Conservation (phyloP, 2,113 vertebrate species). For the Tachycineta bicolor region DNA sequence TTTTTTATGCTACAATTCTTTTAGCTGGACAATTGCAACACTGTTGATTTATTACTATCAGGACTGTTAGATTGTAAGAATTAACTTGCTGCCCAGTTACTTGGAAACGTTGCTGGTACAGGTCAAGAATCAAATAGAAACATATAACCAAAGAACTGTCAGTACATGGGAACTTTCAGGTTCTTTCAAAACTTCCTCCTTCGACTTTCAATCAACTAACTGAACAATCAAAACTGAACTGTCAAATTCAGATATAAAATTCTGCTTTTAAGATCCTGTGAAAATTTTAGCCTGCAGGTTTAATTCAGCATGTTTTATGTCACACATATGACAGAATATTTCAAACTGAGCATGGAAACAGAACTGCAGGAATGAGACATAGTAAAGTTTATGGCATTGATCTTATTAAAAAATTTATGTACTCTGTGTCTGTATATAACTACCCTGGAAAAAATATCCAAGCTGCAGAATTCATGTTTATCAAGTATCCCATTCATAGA, state of each 20-base stretch:
- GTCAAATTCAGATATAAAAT: not conserved
- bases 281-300: not conserved
- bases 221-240: not conserved
- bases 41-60: not conserved
- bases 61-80: not conserved
- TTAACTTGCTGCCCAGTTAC: not conserved
- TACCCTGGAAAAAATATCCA: not conserved
- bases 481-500: not conserved
- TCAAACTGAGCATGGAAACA: not conserved
- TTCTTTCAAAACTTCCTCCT: not conserved
- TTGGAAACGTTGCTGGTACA: not conserved
- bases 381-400: not conserved
- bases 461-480: not conserved
- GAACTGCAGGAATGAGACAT: not conserved
- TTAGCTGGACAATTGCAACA: not conserved
- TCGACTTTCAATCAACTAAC: not conserved
- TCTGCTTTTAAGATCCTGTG: not conserved
- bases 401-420: not conserved
- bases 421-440: not conserved
- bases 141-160: not conserved
- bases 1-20: not conserved
- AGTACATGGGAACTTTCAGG: not conserved
- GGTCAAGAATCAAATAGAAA: not conserved
- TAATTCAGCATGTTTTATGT: not conserved
- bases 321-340: not conserved